phyloP scores from a whole-genome alignment of 2,113 vertebrate genomes.

The Uropsilus gracilis region DNA sequence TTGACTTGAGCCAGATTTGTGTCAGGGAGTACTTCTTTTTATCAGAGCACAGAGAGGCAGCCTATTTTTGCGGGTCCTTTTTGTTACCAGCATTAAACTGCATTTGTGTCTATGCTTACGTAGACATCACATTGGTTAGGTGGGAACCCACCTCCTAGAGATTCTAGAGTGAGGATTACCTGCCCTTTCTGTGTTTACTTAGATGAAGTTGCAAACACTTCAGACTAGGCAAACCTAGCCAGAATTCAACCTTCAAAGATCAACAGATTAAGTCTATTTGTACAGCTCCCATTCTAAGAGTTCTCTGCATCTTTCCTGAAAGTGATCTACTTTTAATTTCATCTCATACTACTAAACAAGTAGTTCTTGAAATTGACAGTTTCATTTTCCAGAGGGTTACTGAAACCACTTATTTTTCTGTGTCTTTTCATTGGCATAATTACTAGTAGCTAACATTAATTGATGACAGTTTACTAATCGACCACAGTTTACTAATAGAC shows the following conservation, averaged over 20 bases:
- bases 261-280: not conserved
- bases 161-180: not conserved
- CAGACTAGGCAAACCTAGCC: not conserved
- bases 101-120: not conserved
- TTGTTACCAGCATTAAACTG: not conserved
- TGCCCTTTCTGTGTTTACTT: not conserved
- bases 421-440: not conserved
- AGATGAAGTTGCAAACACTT: not conserved
- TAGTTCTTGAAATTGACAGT: not conserved
- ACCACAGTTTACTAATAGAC: not conserved
- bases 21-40: not conserved
- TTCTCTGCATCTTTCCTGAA: not conserved
- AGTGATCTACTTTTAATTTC: conserved; percentile 12
- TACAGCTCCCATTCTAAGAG: not conserved
- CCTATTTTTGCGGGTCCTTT: not conserved
- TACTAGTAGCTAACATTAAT: not conserved
- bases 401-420: conserved; percentile 9
- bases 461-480: too few relatives aligned
- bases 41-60: not conserved
- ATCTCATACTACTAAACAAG: not conserved
- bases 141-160: not conserved
- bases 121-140: not conserved
- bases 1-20: not conserved
- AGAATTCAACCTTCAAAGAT: not conserved
- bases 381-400: not conserved